These are phyloP conservation scores for Xiphorhynchus erythropygius DNA, from an alignment of 2,797 vertebrate genomes.

Conservation along the genomic window DNA sequence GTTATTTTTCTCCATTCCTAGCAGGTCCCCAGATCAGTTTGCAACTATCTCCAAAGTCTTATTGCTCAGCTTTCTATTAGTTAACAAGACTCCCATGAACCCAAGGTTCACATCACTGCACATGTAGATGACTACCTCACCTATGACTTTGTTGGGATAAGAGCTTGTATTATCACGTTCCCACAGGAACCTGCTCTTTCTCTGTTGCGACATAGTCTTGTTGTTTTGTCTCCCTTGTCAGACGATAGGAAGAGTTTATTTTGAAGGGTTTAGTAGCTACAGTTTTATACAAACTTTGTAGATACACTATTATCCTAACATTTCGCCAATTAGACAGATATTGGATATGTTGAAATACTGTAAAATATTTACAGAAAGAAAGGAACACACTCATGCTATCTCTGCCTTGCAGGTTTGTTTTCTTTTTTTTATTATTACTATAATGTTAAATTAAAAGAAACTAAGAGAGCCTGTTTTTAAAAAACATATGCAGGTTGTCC, in stretches of 20 bases:
- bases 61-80: not conserved
- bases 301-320: not conserved
- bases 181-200: not conserved
- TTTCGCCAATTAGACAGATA: not conserved
- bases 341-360: not conserved
- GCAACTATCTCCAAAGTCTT: not conserved
- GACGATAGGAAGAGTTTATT: not conserved
- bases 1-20: not conserved
- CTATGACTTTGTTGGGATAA: not conserved
- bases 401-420: not conserved
- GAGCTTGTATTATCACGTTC: not conserved
- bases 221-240: not conserved
- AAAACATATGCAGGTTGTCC: not conserved
- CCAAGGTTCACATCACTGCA: not conserved
- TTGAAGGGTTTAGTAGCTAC: not conserved
- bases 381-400: not conserved
- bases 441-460: not conserved
- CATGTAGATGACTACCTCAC: not conserved
- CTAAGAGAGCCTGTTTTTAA: rapidly evolving
- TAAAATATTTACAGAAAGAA: not conserved
- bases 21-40: not conserved
- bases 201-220: not conserved
- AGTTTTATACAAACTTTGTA: not conserved
- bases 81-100: not conserved
- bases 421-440: not conserved